These are phyloP conservation scores for Nematostella vectensis DNA, from an alignment of 92 coral and sea anemone genomes.

Conservation along the genomic window DNA sequence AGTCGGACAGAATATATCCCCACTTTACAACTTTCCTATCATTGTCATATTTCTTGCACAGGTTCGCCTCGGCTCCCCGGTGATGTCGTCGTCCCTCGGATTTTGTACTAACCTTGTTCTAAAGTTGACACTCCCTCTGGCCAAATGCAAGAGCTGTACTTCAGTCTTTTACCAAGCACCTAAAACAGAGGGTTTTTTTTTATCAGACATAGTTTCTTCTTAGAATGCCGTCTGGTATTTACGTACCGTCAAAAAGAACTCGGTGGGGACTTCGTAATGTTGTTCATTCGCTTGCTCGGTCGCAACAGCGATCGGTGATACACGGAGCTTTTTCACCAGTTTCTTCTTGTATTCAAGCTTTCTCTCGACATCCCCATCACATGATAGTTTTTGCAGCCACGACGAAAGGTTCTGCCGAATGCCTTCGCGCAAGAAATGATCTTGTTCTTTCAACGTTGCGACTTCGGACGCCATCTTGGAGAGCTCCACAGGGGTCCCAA, in stretches of 20 bases:
- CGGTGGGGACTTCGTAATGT: slow-evolving; percentile 79
- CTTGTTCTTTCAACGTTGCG: slow-evolving; percentile 23
- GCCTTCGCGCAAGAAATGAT: slow-evolving; percentile 55
- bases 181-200: too few relatives aligned
- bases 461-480: slow-evolving; percentile 26
- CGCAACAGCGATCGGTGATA: slow-evolving; percentile 58
- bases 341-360: slow-evolving; percentile 56
- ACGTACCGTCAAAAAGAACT: slow-evolving; percentile 69
- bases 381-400: slow-evolving; percentile 61
- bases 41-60: too few relatives aligned
- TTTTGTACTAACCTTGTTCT: slow-evolving; percentile 79
- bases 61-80: too few relatives aligned
- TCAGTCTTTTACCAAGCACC: slow-evolving; percentile 74
- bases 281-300: slow-evolving; percentile 67
- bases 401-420: slow-evolving; percentile 58
- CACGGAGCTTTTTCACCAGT: slow-evolving; percentile 58
- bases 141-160: slow-evolving; percentile 69
- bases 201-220: too few relatives aligned
- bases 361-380: slow-evolving; percentile 61
- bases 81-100: too few relatives aligned
- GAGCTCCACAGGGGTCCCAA: not conserved
- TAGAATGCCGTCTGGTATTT: too few relatives aligned
- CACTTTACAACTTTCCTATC: too few relatives aligned
- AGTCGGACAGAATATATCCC: too few relatives aligned
- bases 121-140: slow-evolving; percentile 36